These are phyloP conservation scores for Chloroceryle amazona DNA, from an alignment of 2,797 vertebrate genomes.

Conservation along the genomic window DNA sequence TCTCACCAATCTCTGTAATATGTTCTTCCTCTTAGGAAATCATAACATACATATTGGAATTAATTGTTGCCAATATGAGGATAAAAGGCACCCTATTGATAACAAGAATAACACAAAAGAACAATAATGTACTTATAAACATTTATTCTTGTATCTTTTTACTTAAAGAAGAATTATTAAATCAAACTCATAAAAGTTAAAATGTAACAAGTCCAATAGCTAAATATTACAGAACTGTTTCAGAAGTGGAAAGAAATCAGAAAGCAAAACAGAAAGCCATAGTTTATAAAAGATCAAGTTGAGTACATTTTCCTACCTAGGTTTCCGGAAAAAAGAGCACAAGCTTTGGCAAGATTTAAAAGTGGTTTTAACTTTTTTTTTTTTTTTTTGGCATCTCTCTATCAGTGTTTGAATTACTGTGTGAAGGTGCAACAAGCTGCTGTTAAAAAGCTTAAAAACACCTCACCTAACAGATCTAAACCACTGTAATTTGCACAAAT, in stretches of 20 bases:
- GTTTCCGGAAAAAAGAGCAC: background rate
- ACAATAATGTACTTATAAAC: background rate
- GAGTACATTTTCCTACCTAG: background rate
- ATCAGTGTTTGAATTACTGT: background rate
- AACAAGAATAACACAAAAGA: background rate
- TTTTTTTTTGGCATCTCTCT: background rate
- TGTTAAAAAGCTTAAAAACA: background rate
- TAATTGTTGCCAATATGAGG: background rate
- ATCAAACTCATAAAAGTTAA: background rate
- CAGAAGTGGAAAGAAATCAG: background rate
- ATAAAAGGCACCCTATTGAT: background rate
- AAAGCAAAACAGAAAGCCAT: background rate
- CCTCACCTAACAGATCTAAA: background rate
- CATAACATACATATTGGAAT: background rate
- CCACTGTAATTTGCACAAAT: background rate
- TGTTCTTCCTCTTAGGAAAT: background rate
- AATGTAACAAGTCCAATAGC: background rate
- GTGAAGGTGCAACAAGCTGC: background rate
- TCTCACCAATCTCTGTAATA: background rate
- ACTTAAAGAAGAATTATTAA: background rate
- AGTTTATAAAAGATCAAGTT: background rate
- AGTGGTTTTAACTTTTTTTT: background rate
- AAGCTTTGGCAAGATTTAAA: background rate
- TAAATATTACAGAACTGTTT: background rate
- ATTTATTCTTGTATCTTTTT: background rate